Conservation (phyloP, 2,113 vertebrate species). For the Athene noctua region DNA sequence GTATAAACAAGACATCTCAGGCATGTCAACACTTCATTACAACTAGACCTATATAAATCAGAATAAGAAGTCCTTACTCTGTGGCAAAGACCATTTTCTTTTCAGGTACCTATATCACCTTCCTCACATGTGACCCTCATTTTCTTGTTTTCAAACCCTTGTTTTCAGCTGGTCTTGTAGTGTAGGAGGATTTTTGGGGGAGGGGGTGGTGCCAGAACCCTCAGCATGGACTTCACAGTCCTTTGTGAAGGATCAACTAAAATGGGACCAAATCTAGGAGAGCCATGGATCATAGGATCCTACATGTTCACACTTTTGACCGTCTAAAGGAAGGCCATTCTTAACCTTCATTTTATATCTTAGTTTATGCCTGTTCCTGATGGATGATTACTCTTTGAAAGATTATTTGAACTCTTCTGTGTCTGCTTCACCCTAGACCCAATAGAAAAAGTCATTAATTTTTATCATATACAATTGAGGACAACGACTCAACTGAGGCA, state of each 20-base stretch:
- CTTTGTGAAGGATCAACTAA: neutral
- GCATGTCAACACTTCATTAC: neutral
- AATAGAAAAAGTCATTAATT: constrained; percentile 1
- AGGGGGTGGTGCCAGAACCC: neutral
- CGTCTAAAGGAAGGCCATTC: neutral
- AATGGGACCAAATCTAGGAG: neutral
- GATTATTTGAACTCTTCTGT: neutral
- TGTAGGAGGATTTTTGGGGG: neutral
- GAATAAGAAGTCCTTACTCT: neutral
- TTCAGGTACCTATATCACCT: neutral
- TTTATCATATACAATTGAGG: neutral
- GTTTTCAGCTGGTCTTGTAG: neutral
- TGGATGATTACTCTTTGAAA: neutral
- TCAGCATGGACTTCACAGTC: neutral
- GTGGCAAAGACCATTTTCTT: neutral
- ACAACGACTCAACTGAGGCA: neutral
- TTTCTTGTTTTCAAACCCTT: neutral
- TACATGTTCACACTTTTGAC: neutral
- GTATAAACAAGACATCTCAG: neutral
- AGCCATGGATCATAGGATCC: neutral
- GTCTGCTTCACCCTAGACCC: neutral
- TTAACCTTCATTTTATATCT: neutral
- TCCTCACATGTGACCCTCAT: neutral
- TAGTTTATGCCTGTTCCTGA: neutral
- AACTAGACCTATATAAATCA: neutral